Percentiles rank a stretch among this genome's conserved stretches.
Evolutionary conservation across 30 jellyfish, hydroid and myxozoan species (phyloP).

Genomic region (Aurelia coerulea): DNA sequence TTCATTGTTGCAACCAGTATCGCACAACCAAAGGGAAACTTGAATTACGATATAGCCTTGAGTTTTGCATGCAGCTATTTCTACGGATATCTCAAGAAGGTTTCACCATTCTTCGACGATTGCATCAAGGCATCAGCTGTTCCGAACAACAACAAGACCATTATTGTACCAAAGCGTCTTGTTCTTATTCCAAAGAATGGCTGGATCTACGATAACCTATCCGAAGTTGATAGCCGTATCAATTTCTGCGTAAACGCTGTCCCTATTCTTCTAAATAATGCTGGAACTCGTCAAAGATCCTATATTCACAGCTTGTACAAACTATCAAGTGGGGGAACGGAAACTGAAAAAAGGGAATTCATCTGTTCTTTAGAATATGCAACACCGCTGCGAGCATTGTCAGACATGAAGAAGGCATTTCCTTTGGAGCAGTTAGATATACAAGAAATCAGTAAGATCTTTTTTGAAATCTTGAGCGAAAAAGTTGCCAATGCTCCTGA

Average conservation of each 20-base stretch:
- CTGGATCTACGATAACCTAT: background rate
- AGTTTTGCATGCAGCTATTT: conserved; percentile 19
- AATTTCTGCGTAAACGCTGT: conserved; percentile 5
- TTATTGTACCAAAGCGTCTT: background rate
- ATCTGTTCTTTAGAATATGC: conserved; percentile 39
- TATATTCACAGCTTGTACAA: conserved; percentile 25
- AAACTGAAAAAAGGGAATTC: background rate
- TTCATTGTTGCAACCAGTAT: background rate
- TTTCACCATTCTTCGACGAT: background rate
- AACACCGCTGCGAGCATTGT: conserved; percentile 11
- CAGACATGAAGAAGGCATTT: background rate
- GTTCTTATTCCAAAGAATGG: conserved; percentile 39
- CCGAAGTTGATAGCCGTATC: conserved; percentile 15
- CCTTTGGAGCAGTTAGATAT: background rate
- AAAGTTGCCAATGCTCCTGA: background rate
- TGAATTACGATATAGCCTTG: conserved; percentile 17
- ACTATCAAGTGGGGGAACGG: background rate
- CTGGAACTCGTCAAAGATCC: conserved; percentile 28
- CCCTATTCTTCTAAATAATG: background rate
- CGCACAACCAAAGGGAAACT: background rate
- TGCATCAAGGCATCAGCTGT: background rate
- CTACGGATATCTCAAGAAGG: conserved; percentile 29
- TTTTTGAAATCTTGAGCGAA: conserved; percentile 1
- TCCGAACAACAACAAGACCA: background rate
- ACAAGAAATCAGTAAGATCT: conserved; percentile 10